phyloP scores from a whole-genome alignment of 2,113 vertebrate genomes.

The Felis chaus region DNA sequence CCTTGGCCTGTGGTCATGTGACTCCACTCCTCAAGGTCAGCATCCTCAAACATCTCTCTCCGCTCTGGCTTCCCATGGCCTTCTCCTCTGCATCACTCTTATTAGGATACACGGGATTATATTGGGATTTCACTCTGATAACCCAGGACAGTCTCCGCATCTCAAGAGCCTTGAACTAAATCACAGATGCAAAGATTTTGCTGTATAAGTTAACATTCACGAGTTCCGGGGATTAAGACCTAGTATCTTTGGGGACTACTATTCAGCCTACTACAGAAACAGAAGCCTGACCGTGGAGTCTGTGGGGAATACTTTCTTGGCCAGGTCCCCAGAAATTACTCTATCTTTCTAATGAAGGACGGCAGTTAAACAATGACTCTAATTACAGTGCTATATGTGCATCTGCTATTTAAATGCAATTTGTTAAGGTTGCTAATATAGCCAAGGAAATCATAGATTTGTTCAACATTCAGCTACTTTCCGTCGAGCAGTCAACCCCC shows the following conservation, averaged over 20 bases:
- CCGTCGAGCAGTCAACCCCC: not conserved
- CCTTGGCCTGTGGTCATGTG: not conserved
- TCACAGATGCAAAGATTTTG: not conserved
- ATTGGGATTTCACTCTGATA: not conserved
- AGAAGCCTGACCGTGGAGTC: not conserved
- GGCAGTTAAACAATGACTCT: not conserved
- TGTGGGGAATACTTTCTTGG: not conserved
- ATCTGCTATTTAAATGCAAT: conserved; percentile 9
- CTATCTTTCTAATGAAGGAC: not conserved
- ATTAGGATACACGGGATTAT: not conserved
- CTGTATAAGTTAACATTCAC: not conserved
- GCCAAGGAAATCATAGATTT: conserved; percentile 11
- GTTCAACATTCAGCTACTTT: conserved; percentile 43
- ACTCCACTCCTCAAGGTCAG: not conserved
- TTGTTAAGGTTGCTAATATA: not conserved
- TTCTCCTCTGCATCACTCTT: not conserved
- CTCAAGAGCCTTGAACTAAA: not conserved
- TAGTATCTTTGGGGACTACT: not conserved
- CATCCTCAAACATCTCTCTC: not conserved
- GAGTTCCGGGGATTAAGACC: not conserved
- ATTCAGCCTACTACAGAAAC: not conserved
- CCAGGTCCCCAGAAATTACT: not conserved
- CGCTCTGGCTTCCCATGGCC: not conserved
- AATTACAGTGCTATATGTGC: not conserved
- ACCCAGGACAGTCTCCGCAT: not conserved